Evolutionary conservation across 2,888 invertebrate species (phyloP), one percentile per base, ranked within the genome.

Genomic region (Chironomus tentans): DNA sequence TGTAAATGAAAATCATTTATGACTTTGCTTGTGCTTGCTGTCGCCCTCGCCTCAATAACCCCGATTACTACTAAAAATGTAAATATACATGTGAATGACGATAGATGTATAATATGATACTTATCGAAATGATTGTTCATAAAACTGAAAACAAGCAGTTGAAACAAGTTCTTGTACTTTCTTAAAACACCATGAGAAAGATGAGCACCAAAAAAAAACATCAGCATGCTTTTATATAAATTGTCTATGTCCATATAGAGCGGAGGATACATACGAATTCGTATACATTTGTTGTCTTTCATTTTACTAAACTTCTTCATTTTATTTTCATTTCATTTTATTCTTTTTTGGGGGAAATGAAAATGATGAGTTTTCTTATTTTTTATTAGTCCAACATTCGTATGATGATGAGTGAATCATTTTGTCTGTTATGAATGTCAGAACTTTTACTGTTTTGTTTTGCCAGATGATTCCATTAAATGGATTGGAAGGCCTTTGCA

Each of bases 81-180:
- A 38, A 38, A 38, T 38, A 7, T 38, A 38, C 21, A 47, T 70
- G 18, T 70, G 72, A 72, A 56, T 72, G 61, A 72, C 56, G 61
- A 68, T 65, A 62, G 68, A 68, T 74, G 62, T 65, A 62, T 72
- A 72, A 72, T 72, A 62, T 21, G 72, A 72, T 72, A 68, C 74
- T 74, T 74, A 74, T 74, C 46, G 62, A 48, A 38, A 21, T 65
- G 65, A 65, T 65, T 65, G 65, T 74, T 15, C 68, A 68, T 74
- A 74, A 74, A 13, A 38, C n/a, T 68, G 15, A 46, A 46, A 15
- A 56, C 56, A 56, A 56, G 56, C 56, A 56, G 56, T 56, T 56
- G 56, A 56, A 10, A 38, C 38, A 56, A 15, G 56, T 15, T 56
- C 56, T n/a, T 56, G 15, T 18, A 56, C n/a, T 56, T 18, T 18